A percentile compares a stretch with the other conserved stretches of the same genome.
Evolutionary conservation across 2,113 vertebrate species (phyloP).

Genomic region (Poeciliopsis retropinna): DNA sequence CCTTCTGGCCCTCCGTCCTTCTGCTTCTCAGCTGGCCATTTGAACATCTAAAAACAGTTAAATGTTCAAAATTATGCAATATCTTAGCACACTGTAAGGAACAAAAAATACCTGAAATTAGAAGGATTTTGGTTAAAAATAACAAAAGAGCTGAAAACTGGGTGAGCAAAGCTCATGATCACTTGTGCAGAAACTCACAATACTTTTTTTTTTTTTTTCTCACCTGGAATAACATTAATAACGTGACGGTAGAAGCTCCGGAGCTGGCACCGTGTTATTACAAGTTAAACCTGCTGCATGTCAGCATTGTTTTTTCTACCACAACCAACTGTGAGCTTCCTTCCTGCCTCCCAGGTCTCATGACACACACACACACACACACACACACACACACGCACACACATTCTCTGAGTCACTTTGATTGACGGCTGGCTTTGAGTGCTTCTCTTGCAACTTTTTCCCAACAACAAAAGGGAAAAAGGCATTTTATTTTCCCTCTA

Average conservation of each 20-base stretch:
- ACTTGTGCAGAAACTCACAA: neutral
- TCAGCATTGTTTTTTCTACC: constrained; percentile 56
- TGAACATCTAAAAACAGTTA: neutral
- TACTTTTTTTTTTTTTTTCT: neutral
- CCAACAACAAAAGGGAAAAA: constrained; percentile 8
- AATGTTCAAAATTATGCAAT: too few relatives aligned
- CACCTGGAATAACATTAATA: neutral
- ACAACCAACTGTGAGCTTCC: constrained; percentile 71
- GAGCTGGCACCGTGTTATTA: constrained; percentile 47
- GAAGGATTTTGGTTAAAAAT: too few relatives aligned
- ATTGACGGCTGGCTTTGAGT: constrained; percentile 65
- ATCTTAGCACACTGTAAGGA: too few relatives aligned
- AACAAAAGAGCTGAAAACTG: too few relatives aligned
- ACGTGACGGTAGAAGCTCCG: neutral
- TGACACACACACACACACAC: constrained; percentile 39
- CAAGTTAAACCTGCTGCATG: constrained; percentile 53
- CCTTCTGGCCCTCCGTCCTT: neutral
- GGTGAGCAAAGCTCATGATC: too few relatives aligned
- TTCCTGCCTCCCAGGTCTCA: constrained; percentile 61
- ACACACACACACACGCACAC: constrained; percentile 33
- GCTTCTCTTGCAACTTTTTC: constrained; percentile 57
- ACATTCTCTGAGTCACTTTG: constrained; percentile 22
- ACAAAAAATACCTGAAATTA: too few relatives aligned
- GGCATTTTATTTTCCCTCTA: constrained; percentile 14
- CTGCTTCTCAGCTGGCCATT: too few relatives aligned